Conservation (phyloP, 2,888 invertebrate genomes). For the Rhogogaster chlorosoma region DNA sequence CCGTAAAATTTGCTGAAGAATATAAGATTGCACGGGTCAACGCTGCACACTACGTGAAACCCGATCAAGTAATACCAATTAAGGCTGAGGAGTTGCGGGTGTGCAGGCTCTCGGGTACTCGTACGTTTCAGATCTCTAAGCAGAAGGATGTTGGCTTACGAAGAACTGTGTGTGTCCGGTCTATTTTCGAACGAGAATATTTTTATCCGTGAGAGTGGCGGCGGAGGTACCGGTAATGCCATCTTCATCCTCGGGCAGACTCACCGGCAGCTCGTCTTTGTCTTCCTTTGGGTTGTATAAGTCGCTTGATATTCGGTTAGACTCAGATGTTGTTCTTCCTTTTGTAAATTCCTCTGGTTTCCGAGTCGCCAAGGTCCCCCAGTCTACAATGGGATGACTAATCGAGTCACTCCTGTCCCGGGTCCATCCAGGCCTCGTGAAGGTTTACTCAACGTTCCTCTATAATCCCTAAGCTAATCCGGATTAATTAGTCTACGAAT, state of each 20-base stretch:
- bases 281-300: slow-evolving; percentile 13
- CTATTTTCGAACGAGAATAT: slow-evolving; percentile 68
- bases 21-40: not conserved
- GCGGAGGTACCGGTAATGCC: slow-evolving; percentile 63
- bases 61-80: slow-evolving; percentile 68
- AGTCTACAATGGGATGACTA: slow-evolving; percentile 25
- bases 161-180: slow-evolving; percentile 59
- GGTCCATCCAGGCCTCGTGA: slow-evolving; percentile 3
- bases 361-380: not conserved
- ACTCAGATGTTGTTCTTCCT: slow-evolving; percentile 4
- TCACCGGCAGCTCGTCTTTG: not conserved
- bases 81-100: slow-evolving; percentile 66
- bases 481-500: slow-evolving; percentile 42
- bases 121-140: slow-evolving; percentile 13
- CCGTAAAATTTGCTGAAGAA: not conserved
- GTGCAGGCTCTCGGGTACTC: slow-evolving; percentile 49
- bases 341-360: slow-evolving; percentile 20
- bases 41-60: slow-evolving; percentile 59
- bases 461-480: slow-evolving; percentile 41
- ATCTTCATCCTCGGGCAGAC: slow-evolving; percentile 53
- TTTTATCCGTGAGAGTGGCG: slow-evolving; percentile 66
- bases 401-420: slow-evolving; percentile 1
- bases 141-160: slow-evolving; percentile 23
- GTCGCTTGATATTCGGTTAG: slow-evolving; percentile 29
- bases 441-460: slow-evolving; percentile 2